These are phyloP conservation scores for Plecotus auritus DNA, from an alignment of 2,113 vertebrate species.

Conservation along the genomic window DNA sequence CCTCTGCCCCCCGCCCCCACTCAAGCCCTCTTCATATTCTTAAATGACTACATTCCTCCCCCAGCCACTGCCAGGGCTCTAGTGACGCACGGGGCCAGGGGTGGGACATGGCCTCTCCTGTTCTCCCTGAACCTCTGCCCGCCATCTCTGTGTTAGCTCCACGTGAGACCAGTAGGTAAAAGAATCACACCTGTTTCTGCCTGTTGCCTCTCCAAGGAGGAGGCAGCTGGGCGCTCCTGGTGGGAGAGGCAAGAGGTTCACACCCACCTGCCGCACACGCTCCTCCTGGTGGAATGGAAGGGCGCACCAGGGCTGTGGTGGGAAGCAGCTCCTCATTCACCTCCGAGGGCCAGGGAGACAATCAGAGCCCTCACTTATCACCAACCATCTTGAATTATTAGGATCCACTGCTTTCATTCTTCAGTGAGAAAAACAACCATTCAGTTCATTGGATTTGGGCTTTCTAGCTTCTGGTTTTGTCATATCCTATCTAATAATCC, in stretches of 20 bases:
- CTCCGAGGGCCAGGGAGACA: not conserved
- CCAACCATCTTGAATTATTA: not conserved
- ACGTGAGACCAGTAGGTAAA: not conserved
- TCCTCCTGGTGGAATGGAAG: not conserved
- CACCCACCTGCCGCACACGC: fast-evolving
- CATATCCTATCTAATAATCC: no score
- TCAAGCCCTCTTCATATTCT: not conserved
- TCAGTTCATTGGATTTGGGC: not conserved
- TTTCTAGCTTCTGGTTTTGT: not conserved
- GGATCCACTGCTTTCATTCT: not conserved
- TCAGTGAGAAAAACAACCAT: not conserved
- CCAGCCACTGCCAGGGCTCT: not conserved
- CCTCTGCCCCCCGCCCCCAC: not conserved
- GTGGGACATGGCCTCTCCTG: not conserved
- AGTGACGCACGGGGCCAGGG: not conserved
- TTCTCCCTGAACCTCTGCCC: not conserved
- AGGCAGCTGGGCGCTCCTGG: not conserved
- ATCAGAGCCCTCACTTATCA: not conserved
- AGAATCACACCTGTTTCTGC: not conserved
- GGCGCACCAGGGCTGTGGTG: not conserved
- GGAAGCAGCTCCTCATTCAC: not conserved
- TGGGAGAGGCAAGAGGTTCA: not conserved
- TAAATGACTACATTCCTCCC: not conserved
- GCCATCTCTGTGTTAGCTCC: not conserved
- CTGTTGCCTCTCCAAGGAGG: not conserved